Conservation (phyloP, 2,797 vertebrate species). For the Scyliorhinus canicula region DNA sequence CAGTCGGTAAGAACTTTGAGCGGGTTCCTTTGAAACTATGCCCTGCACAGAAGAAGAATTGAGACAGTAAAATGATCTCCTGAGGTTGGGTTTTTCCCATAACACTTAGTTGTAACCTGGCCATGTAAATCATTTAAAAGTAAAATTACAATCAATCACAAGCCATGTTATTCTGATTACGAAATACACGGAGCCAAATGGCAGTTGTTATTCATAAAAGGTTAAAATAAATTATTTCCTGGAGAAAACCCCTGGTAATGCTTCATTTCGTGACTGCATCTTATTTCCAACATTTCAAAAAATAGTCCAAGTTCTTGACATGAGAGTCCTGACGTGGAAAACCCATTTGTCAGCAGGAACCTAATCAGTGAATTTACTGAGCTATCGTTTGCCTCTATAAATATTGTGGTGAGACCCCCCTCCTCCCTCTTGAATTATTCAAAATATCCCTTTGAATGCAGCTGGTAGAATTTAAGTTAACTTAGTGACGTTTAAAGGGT, state of each 20-base stretch:
- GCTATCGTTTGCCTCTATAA: neutral
- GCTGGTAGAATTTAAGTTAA: neutral
- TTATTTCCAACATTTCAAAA: neutral
- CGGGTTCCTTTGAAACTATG: neutral
- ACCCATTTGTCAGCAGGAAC: neutral
- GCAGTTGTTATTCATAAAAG: neutral
- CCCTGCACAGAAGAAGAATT: neutral
- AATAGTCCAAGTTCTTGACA: neutral
- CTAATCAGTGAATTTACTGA: neutral
- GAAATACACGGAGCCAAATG: neutral
- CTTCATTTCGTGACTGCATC: neutral
- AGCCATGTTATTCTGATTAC: neutral
- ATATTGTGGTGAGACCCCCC: neutral
- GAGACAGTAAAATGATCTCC: neutral
- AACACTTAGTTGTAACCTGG: neutral
- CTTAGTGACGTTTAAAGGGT: no score
- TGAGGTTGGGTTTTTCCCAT: neutral
- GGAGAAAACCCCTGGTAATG: neutral
- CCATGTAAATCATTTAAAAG: neutral
- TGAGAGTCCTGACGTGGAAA: neutral
- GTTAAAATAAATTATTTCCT: constrained; percentile 14
- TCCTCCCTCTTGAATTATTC: neutral
- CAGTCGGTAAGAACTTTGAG: neutral
- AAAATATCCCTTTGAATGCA: neutral
- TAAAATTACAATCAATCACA: neutral